Evolutionary conservation across 2,888 invertebrate species (phyloP), one percentile per base, ranked within the genome.

Genomic region (Linyphia triangularis): DNA sequence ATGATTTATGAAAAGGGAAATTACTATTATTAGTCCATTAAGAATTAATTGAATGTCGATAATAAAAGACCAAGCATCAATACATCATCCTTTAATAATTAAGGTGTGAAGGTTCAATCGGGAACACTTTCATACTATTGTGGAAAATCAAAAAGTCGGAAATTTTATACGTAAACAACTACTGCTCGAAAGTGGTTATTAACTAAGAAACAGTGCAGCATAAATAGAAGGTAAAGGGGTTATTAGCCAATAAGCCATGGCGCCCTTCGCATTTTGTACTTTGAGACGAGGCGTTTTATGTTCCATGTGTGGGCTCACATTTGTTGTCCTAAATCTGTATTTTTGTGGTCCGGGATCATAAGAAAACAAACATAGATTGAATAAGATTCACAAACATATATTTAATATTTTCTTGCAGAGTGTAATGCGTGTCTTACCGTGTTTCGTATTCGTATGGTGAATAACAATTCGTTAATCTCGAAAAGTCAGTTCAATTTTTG

Each of bases 231-330:
- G 24, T 6, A 24, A 63, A 33, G 67, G 16, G 33, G 22, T 67
- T n/a, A 67, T 67, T 67, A 67, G n/a, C 67, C 7, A 67, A 67
- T 67, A 67, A 67, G 33, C 67, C 30, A 33, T 67, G n/a, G 33
- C 30, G 33, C 33, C 33, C 10, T 7, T 33, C n/a, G 33, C 33
- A 33, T 33, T n/a, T 33, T 30, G 0, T 67, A 7, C 33, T 33
- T 33, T 30, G n/a, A 67, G 67, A 33, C 6, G n/a, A 22, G 67
- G 67, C 33, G 67, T 67, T 67, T 30, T 7, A 33, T 67, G n/a
- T 33, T n/a, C 1, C 2, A 24, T n/a, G 67, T 33, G 67, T 67
- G 67, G 67, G 67, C 67, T 67, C 24, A 3, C 10, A 19, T 33
- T 30, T 51, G n/a, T 33, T 33, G 33, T 9, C 33, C 33, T 33